Conservation (phyloP, 2,113 vertebrate genomes). For the Elanus axillaris region DNA sequence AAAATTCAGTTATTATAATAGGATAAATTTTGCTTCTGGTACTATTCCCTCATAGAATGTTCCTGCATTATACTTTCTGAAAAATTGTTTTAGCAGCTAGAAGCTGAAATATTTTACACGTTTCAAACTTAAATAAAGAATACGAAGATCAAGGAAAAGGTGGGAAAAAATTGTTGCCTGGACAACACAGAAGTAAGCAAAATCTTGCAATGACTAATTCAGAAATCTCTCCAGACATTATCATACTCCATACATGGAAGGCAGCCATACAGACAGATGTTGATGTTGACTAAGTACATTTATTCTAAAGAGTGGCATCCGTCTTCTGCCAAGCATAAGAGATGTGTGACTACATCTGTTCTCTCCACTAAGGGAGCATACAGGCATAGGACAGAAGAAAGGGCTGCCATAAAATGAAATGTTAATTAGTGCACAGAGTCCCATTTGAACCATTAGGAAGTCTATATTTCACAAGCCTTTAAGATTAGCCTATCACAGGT, state of each 20-base stretch:
- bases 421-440: conserved; percentile 53
- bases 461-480: neutral
- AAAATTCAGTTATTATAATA: neutral
- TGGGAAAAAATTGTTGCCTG: conserved; percentile 53
- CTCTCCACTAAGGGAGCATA: conserved; percentile 42
- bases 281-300: conserved; percentile 64
- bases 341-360: conserved; percentile 72
- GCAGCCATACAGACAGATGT: conserved; percentile 71
- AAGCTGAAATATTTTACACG: neutral
- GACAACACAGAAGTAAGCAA: conserved; percentile 50
- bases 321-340: conserved; percentile 64
- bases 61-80: neutral
- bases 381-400: conserved; percentile 58
- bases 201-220: conserved; percentile 52
- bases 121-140: neutral
- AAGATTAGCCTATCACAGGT: neutral
- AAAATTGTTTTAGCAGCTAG: neutral
- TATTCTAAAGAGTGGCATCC: conserved; percentile 69
- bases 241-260: conserved; percentile 19
- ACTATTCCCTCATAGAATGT: neutral
- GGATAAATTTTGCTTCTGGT: neutral
- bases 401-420: conserved; percentile 71
- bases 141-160: conserved; percentile 36
- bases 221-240: conserved; percentile 48
- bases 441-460: neutral